phyloP scores from a whole-genome alignment of 2,888 invertebrate species.

The Cerastoderma edule region DNA sequence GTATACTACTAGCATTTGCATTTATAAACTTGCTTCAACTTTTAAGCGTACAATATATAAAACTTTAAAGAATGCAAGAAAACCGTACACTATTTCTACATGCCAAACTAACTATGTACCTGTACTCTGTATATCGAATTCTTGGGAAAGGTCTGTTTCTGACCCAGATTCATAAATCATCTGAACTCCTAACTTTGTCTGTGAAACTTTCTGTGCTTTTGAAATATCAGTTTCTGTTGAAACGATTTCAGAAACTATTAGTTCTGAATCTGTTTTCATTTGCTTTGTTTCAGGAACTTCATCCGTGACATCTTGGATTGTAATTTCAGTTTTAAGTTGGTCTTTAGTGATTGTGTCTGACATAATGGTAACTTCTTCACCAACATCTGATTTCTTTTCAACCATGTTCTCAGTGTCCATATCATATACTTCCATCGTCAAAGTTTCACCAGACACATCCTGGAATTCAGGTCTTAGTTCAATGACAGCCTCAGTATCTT shows the following conservation, averaged over 20 bases:
- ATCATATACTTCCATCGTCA: constrained; percentile 24
- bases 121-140: constrained; percentile 38
- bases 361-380: not conserved
- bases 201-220: constrained; percentile 12
- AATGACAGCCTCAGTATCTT: constrained; percentile 6
- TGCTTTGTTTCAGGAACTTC: too few relatives aligned
- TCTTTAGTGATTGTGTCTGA: not conserved
- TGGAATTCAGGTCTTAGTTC: constrained; percentile 18
- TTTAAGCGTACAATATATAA: too few relatives aligned
- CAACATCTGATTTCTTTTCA: not conserved
- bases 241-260: too few relatives aligned
- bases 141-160: constrained; percentile 46
- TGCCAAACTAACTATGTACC: constrained; percentile 38
- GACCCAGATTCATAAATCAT: constrained; percentile 43
- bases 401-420: not conserved
- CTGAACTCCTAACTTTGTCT: constrained; percentile 37
- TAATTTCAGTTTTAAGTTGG: not conserved
- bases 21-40: too few relatives aligned
- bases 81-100: too few relatives aligned
- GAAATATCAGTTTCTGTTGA: constrained; percentile 10
- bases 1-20: too few relatives aligned
- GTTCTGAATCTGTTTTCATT: too few relatives aligned
- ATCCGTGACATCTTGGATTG: too few relatives aligned
- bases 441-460: constrained; percentile 16
- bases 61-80: too few relatives aligned